phyloP scores from a whole-genome alignment of 2,888 invertebrate species.

The Auanema sp. region DNA sequence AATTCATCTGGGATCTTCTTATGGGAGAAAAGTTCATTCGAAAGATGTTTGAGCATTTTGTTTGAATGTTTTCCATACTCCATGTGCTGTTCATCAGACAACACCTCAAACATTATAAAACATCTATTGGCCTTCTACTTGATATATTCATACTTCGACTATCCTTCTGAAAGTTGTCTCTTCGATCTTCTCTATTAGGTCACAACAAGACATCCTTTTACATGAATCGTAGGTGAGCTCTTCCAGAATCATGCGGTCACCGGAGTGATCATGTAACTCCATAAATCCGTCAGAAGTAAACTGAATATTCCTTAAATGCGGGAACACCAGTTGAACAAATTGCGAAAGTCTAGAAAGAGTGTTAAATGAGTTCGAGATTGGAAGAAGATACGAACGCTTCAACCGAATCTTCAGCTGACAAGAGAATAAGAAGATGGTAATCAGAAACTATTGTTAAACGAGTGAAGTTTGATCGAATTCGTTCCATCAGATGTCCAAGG shows the following conservation, averaged over 20 bases:
- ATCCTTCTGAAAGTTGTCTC: constrained; percentile 27
- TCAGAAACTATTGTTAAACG: no score
- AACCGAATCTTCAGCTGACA: no score
- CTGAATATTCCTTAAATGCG: constrained; percentile 31
- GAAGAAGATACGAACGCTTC: not conserved
- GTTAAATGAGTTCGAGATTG: not conserved
- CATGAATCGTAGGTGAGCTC: constrained; percentile 16
- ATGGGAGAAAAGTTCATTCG: no score
- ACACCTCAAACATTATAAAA: no score
- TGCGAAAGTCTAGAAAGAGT: constrained; percentile 25
- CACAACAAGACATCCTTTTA: constrained; percentile 24
- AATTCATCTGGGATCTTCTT: no score
- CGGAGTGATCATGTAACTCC: constrained; percentile 28
- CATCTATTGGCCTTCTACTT: constrained; percentile 2
- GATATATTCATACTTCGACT: constrained; percentile 23
- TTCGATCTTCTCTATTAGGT: constrained; percentile 29
- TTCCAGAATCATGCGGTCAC: constrained; percentile 28
- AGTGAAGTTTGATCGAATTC: no score
- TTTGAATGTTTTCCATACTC: no score
- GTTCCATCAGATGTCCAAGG: no score
- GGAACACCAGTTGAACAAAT: constrained; percentile 47
- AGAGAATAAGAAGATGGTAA: no score
- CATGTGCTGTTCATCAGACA: no score
- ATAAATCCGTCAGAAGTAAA: constrained; percentile 26
- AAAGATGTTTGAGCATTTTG: no score